Percentiles rank a stretch among this genome's conserved stretches.
phyloP scores from a whole-genome alignment of 2,888 invertebrate genomes.

The Acleris holmiana region DNA sequence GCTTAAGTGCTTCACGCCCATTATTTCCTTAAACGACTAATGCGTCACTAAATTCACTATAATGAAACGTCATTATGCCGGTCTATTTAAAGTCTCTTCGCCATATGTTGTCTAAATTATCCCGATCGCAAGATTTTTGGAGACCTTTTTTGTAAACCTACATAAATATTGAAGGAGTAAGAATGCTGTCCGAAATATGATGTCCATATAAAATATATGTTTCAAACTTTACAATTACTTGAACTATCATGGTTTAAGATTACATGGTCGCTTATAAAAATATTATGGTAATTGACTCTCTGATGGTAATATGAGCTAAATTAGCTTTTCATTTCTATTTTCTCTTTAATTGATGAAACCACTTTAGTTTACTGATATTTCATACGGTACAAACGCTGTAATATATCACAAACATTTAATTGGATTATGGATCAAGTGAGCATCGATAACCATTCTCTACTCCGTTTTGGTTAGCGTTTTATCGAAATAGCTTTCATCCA shows the following conservation, averaged over 20 bases:
- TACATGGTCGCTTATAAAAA: too few relatives aligned
- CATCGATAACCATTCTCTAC: conserved; percentile 10
- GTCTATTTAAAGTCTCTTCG: conserved; percentile 46
- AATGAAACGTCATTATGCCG: conserved; percentile 58
- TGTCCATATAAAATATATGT: too few relatives aligned
- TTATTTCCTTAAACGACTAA: conserved; percentile 45
- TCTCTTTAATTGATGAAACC: background rate
- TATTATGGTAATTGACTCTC: too few relatives aligned
- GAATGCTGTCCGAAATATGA: conserved; percentile 2
- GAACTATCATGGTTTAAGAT: too few relatives aligned
- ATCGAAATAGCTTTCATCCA: conserved; percentile 31
- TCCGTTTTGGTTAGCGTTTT: conserved; percentile 30
- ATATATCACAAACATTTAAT: conserved; percentile 6
- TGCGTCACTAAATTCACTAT: conserved; percentile 63
- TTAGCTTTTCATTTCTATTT: too few relatives aligned
- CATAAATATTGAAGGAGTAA: conserved; percentile 12
- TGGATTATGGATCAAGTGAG: conserved; percentile 7
- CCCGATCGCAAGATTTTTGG: conserved; percentile 39
- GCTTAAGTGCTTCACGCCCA: conserved; percentile 29
- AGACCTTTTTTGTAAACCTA: conserved; percentile 24
- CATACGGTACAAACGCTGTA: background rate
- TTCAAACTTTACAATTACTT: too few relatives aligned
- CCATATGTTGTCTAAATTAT: conserved; percentile 54
- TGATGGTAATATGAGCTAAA: too few relatives aligned
- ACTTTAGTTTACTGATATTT: background rate